Evolutionary conservation across 2,797 vertebrate genomes (phyloP).

Genomic region (Urophycis tenuis): DNA sequence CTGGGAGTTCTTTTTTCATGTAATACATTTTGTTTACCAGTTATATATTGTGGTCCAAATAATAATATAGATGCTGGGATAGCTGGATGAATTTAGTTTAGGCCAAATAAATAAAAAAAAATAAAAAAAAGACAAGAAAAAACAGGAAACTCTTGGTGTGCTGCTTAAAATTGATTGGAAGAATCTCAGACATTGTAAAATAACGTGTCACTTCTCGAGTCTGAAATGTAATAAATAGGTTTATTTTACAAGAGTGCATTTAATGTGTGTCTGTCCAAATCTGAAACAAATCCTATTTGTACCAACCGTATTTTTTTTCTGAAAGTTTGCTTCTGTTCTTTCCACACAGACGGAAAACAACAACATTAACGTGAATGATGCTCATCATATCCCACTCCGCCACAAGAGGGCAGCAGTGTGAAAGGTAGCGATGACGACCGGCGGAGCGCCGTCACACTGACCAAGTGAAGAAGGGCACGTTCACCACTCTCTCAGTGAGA

Average conservation of each 20-base stretch:
- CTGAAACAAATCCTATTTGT: background rate
- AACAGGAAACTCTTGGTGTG: background rate
- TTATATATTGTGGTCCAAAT: background rate
- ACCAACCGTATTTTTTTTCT: background rate
- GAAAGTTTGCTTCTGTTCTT: background rate
- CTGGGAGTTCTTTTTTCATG: conserved; percentile 1
- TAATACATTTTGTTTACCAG: background rate
- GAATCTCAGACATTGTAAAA: background rate
- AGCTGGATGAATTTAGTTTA: background rate
- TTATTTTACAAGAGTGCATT: background rate
- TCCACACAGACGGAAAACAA: conserved; percentile 19
- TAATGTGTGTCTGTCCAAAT: background rate
- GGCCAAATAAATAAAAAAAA: background rate
- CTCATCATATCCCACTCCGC: conserved; percentile 47
- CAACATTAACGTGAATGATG: conserved; percentile 18
- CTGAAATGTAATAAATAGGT: background rate
- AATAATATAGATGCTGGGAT: background rate
- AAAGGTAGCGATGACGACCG: conserved; percentile 45
- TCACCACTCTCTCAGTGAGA: background rate
- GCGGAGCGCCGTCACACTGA: conserved; percentile 11
- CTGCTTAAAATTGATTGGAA: background rate
- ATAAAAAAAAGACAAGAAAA: background rate
- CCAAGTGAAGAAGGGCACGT: conserved; percentile 12
- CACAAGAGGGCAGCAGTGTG: conserved; percentile 75
- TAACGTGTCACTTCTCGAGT: background rate